A percentile compares a stretch with the other conserved stretches of the same genome.
These are phyloP conservation scores for Apis mellifera DNA, from an alignment of 1,140 invertebrate genomes.

Conservation along the genomic window DNA sequence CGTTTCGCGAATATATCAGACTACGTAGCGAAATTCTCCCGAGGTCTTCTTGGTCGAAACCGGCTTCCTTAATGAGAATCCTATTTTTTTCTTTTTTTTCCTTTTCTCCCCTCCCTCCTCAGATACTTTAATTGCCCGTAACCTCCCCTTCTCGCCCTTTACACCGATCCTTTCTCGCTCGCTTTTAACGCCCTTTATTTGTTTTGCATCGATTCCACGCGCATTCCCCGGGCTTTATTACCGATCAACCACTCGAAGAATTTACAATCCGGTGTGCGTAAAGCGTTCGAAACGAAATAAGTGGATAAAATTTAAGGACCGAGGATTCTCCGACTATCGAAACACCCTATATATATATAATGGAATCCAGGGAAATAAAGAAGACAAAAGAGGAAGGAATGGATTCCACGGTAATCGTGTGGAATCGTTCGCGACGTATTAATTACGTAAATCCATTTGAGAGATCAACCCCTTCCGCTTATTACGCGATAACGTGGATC, in stretches of 20 bases:
- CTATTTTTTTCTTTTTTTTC: not conserved
- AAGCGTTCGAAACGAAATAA: too few relatives aligned
- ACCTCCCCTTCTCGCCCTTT: not conserved
- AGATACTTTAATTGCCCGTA: slow-evolving; percentile 4
- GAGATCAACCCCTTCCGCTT: not conserved
- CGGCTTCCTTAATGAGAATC: slow-evolving; percentile 33
- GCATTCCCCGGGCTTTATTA: not conserved
- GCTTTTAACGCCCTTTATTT: not conserved
- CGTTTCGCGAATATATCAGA: slow-evolving; percentile 30
- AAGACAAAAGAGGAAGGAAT: too few relatives aligned
- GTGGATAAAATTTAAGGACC: too few relatives aligned
- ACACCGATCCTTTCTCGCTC: not conserved
- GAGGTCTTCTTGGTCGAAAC: slow-evolving; percentile 8
- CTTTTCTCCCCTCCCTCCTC: too few relatives aligned
- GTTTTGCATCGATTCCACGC: not conserved
- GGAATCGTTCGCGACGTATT: too few relatives aligned
- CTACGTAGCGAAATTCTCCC: slow-evolving; percentile 1
- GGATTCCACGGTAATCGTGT: too few relatives aligned
- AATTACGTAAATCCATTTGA: slow-evolving; percentile 9
- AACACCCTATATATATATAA: too few relatives aligned
- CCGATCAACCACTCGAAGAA: not conserved
- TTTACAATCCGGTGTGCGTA: not conserved
- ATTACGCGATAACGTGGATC: slow-evolving; percentile 18
- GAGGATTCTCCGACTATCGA: too few relatives aligned
- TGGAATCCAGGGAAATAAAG: too few relatives aligned